These are phyloP conservation scores for Girardinus metallicus DNA, from an alignment of 2,797 vertebrate species.

Conservation along the genomic window DNA sequence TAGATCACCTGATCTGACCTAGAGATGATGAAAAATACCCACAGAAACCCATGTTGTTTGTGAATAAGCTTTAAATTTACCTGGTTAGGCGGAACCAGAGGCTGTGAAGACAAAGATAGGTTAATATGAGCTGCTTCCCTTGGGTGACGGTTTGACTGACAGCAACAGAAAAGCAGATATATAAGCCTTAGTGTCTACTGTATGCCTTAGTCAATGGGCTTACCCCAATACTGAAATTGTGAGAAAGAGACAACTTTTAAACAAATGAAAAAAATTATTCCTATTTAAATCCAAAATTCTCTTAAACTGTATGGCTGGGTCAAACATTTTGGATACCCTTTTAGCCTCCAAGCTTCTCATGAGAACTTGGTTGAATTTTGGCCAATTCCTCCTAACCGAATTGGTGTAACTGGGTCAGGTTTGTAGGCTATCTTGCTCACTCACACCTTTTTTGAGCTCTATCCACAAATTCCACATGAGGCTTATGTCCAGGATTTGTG, in stretches of 20 bases:
- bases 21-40: background rate
- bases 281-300: too few relatives aligned
- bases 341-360: background rate
- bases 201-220: background rate
- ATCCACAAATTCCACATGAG: background rate
- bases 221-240: background rate
- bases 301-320: background rate
- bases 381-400: background rate
- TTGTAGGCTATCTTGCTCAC: too few relatives aligned
- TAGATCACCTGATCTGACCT: background rate
- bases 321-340: background rate
- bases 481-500: background rate
- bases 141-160: background rate
- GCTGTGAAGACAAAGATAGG: background rate
- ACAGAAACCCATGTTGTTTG: background rate
- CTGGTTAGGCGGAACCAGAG: background rate
- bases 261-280: too few relatives aligned
- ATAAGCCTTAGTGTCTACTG: background rate
- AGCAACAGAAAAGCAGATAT: background rate
- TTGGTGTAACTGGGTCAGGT: background rate
- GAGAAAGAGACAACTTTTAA: too few relatives aligned
- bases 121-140: background rate
- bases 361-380: background rate
- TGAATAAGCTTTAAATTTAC: background rate
- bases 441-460: background rate